phyloP scores from a whole-genome alignment of 2,888 invertebrate genomes.

The Cheilosia scutellata region DNA sequence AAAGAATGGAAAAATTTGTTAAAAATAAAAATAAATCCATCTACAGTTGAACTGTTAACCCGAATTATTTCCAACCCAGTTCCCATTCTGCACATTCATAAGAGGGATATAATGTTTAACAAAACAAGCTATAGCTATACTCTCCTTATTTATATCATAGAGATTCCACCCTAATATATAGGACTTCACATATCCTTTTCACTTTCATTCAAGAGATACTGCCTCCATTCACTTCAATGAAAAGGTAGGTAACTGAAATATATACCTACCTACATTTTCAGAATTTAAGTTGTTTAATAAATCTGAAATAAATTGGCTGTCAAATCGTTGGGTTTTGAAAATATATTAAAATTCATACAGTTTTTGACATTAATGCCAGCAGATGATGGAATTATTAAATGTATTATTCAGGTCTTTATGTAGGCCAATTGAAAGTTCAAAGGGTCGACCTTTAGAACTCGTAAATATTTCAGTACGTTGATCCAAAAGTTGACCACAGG shows the following conservation, averaged over 20 bases:
- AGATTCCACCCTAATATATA: neutral
- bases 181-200: constrained; percentile 20
- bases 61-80: constrained; percentile 41
- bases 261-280: neutral
- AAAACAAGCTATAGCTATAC: neutral
- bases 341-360: neutral
- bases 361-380: neutral
- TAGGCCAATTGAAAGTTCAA: neutral
- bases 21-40: constrained; percentile 15
- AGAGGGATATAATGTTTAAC: constrained; percentile 5
- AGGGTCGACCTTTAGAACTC: too few species aligned
- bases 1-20: neutral
- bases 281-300: constrained; percentile 24
- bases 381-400: neutral
- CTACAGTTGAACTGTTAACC: constrained; percentile 36
- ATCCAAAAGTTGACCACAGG: too few species aligned
- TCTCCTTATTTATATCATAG: neutral
- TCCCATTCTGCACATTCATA: constrained; percentile 20
- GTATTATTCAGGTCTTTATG: neutral
- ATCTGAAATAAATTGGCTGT: constrained; percentile 47
- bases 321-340: constrained; percentile 7
- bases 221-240: constrained; percentile 25
- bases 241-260: constrained; percentile 35
- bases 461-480: too few species aligned
- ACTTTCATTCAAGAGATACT: constrained; percentile 22